Percentiles rank a stretch among this genome's conserved stretches.
Conservation (phyloP, 1,140 invertebrate genomes). For the Trachymyrmex septentrionalis region DNA sequence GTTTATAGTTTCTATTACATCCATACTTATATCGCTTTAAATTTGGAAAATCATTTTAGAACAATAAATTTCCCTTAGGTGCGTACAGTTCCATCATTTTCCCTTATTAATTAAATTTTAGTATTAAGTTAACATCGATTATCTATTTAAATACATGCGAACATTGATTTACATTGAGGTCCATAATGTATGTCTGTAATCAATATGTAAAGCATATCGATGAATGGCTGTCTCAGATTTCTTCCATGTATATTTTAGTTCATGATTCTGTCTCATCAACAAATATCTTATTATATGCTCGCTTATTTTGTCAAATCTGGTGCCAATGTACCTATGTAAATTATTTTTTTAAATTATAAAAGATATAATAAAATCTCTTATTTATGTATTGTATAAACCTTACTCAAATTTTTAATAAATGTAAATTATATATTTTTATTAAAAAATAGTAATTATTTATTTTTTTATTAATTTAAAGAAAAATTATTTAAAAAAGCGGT, state of each 20-base stretch:
- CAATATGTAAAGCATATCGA: background rate
- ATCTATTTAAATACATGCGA: background rate
- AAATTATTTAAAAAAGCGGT: too few species aligned
- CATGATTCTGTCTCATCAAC: background rate
- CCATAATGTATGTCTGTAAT: constrained; percentile 14
- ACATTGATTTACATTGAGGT: constrained; percentile 25
- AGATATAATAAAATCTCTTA: too few species aligned
- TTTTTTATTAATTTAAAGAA: too few species aligned
- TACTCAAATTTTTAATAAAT: too few species aligned
- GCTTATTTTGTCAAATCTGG: constrained; percentile 6
- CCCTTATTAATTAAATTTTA: background rate
- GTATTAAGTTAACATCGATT: background rate
- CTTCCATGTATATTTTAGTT: background rate
- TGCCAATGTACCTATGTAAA: background rate
- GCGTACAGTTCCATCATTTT: too few species aligned
- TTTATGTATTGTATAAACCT: background rate
- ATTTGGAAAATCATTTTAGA: too few species aligned
- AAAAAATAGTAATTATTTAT: too few species aligned
- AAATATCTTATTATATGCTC: background rate
- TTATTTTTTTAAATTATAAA: background rate
- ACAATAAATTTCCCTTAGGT: too few species aligned
- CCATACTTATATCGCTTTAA: too few species aligned
- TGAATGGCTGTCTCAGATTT: background rate
- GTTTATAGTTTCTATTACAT: too few species aligned
- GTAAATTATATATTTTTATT: too few species aligned